Evolutionary conservation across 2,113 vertebrate genomes (phyloP).

Genomic region (Dicaeum eximium): DNA sequence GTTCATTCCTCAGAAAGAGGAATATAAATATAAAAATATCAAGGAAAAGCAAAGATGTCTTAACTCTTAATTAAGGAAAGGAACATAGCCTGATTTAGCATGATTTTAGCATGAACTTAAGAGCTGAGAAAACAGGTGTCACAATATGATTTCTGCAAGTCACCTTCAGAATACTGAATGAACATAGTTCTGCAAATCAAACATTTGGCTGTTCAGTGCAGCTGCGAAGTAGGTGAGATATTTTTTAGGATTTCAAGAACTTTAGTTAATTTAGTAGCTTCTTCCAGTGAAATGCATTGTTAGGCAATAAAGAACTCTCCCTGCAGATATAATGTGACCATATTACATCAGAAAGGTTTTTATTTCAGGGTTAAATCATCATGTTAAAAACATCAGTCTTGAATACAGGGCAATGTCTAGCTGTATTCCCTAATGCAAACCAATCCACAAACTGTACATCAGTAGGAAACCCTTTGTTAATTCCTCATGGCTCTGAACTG

Average conservation of each 20-base stretch:
- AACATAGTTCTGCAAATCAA: not conserved
- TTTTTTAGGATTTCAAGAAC: not conserved
- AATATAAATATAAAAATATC: constrained; percentile 1
- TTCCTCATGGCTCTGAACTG: not conserved
- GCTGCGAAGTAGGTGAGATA: not conserved
- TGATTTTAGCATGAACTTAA: not conserved
- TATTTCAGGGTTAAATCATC: not conserved
- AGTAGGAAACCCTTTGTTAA: not conserved
- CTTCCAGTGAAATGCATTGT: not conserved
- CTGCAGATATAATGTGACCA: not conserved
- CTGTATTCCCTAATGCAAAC: not conserved
- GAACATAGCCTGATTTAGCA: not conserved
- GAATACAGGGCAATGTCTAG: not conserved
- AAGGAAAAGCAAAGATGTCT: not conserved
- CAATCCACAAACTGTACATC: not conserved
- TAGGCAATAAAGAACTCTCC: not conserved
- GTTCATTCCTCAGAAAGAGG: not conserved
- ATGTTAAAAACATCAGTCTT: not conserved
- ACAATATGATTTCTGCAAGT: not conserved
- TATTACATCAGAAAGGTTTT: not conserved
- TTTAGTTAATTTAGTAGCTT: not conserved
- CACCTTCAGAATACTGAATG: not conserved
- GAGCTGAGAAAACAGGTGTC: not conserved
- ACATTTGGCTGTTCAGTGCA: not conserved
- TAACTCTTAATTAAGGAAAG: not conserved